These are phyloP conservation scores for Chunga burmeisteri DNA, from an alignment of 2,113 vertebrate genomes.

Conservation along the genomic window DNA sequence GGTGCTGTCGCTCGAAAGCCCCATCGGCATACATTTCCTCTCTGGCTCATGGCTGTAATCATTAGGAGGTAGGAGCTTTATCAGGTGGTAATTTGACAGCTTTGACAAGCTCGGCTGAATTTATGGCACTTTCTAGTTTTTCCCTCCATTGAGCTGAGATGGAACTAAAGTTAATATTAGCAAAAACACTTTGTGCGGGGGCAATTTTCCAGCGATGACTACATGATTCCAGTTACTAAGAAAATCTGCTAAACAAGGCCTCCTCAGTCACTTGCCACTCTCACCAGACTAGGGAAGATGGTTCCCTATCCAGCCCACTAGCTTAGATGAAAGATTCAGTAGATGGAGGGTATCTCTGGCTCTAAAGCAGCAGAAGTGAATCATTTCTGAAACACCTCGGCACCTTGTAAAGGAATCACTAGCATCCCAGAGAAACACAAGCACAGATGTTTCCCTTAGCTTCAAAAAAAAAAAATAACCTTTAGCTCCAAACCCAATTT, in stretches of 20 bases:
- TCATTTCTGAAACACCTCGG: not conserved
- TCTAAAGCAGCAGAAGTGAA: not conserved
- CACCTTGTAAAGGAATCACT: not conserved
- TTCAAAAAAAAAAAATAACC: not conserved
- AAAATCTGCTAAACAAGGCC: not conserved
- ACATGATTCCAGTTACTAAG: not conserved
- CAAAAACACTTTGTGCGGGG: not conserved
- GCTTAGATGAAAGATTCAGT: not conserved
- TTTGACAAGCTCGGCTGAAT: not conserved
- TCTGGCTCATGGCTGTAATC: not conserved
- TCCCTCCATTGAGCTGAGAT: constrained; percentile 35
- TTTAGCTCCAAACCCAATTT: not conserved
- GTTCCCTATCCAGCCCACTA: not conserved
- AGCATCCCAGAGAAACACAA: not conserved
- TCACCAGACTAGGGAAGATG: not conserved
- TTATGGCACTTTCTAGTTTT: constrained; percentile 51
- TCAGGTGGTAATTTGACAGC: constrained; percentile 15
- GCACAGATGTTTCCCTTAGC: not conserved
- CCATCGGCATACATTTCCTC: not conserved
- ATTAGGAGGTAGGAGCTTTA: constrained; percentile 19
- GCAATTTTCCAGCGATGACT: not conserved
- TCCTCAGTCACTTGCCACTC: not conserved
- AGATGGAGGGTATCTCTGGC: not conserved
- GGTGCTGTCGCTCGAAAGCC: not conserved
- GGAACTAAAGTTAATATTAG: constrained; percentile 62